These are phyloP conservation scores for Drosophila repleta DNA, from an alignment of 1,140 invertebrate genomes.

Conservation along the genomic window DNA sequence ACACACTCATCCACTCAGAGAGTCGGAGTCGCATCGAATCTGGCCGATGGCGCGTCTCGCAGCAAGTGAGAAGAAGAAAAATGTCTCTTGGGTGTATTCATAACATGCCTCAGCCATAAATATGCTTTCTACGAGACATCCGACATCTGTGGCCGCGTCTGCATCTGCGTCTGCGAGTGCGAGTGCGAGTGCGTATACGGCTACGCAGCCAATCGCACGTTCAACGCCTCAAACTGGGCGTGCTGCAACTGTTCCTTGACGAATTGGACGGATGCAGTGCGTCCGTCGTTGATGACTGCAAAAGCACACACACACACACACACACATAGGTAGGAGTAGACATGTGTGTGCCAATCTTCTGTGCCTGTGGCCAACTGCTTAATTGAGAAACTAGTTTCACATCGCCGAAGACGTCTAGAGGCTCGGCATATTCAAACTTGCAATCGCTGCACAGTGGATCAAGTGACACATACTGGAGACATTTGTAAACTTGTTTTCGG, in stretches of 20 bases:
- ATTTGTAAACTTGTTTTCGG: no score
- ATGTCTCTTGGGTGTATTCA: slow-evolving; percentile 81
- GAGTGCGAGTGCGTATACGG: no score
- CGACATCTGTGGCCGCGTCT: slow-evolving; percentile 46
- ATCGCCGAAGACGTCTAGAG: slow-evolving; percentile 38
- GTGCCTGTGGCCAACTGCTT: slow-evolving; percentile 40
- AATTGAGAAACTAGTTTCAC: slow-evolving; percentile 79
- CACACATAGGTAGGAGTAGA: slow-evolving; percentile 9
- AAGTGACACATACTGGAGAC: not conserved
- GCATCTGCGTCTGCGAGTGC: slow-evolving; percentile 17
- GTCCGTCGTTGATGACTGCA: slow-evolving; percentile 50
- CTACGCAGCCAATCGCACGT: slow-evolving; percentile 57
- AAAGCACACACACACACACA: slow-evolving; percentile 3
- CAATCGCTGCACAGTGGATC: slow-evolving; percentile 32
- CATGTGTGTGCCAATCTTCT: slow-evolving; percentile 32
- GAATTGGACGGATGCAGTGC: slow-evolving; percentile 75
- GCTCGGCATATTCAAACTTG: slow-evolving; percentile 26
- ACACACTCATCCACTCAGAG: not conserved
- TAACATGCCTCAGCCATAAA: slow-evolving; percentile 79
- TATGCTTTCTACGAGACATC: slow-evolving; percentile 74
- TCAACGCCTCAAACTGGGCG: slow-evolving; percentile 65
- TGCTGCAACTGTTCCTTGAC: slow-evolving; percentile 70
- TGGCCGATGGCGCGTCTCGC: slow-evolving; percentile 2
- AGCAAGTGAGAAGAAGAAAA: slow-evolving; percentile 74
- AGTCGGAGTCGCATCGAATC: slow-evolving; percentile 1